Evolutionary conservation across 2,797 vertebrate species (phyloP), one percentile per base, ranked within the genome.

Genomic region (Phoeniculus purpureus): DNA sequence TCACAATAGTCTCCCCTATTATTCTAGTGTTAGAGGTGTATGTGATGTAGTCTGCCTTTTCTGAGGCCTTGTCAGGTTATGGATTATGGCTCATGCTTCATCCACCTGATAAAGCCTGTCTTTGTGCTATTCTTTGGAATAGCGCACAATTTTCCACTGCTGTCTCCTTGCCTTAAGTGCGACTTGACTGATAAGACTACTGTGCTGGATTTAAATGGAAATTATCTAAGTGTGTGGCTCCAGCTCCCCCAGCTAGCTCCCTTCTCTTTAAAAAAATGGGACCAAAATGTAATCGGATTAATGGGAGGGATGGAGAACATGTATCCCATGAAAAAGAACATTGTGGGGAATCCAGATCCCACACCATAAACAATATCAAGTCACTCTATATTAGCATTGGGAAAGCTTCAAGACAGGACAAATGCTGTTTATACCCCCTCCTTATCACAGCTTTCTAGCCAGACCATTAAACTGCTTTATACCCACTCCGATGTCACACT

Each of bases 201-300:
- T 90, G 92, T 87, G 89, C 77, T 92, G 94, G 77, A 81, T 94
- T 94, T 94, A 86, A 93, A 95, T 95, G 89, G 88, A 94, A 96
- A 97, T 97, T 96, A 94, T 96, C 97, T 95, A 92, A 96, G 94
- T 97, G 95, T 97, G 97, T 97, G 96, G 96, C 87, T 96, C 85
- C 73, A 12, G 71, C 76, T 72, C 81, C 81, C 93, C 82, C 68
- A 15, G 21, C 75, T 91, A 93, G 82, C n/a, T 78, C 79, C 83
- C 54, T 72, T 83, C 64, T 80, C 79, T 93, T 91, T 56, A 66
- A 80, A 92, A 89, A 94, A 91, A 83, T 7, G 51, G 85, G 81
- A 91, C 89, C 94, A 94, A 96, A 96, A 95, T 94, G 68, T 95
- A 96, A 96, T 96, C 95, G 88, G 80, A 96, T 96, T 96, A 97